phyloP scores from a whole-genome alignment of 2,113 vertebrate genomes.

The Meleagris gallopavo region DNA sequence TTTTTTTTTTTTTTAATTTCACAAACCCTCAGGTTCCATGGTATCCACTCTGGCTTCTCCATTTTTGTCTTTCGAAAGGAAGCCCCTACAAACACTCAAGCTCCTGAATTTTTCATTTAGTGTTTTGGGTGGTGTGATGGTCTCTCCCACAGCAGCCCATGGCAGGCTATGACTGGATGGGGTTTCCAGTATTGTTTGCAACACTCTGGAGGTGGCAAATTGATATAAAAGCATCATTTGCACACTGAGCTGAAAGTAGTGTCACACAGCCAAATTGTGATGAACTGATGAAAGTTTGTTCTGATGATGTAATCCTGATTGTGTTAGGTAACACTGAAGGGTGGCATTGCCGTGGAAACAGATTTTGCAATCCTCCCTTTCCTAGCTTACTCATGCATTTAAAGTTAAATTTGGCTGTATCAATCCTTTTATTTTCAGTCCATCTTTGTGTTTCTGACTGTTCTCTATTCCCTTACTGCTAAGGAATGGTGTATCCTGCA shows the following conservation, averaged over 20 bases:
- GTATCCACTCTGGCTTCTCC: neutral
- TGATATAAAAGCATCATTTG: neutral
- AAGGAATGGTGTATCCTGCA: neutral
- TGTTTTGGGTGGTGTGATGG: neutral
- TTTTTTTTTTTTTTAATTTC: neutral
- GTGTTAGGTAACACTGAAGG: neutral
- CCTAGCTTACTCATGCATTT: neutral
- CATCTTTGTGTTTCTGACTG: neutral
- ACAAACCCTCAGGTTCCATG: neutral
- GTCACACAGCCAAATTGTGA: neutral
- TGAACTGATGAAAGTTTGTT: slow-evolving; percentile 25
- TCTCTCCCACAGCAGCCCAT: neutral
- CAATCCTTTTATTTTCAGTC: neutral
- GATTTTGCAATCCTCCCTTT: slow-evolving; percentile 42
- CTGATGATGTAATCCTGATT: slow-evolving; percentile 13
- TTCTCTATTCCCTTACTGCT: neutral
- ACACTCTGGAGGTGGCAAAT: neutral
- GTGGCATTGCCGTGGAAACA: neutral
- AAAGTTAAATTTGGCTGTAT: neutral
- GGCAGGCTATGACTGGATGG: neutral
- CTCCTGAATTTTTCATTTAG: neutral
- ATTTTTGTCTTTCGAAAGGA: neutral
- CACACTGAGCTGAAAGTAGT: neutral
- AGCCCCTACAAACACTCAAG: neutral
- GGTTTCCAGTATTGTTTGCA: neutral